Conservation (phyloP, 2,888 invertebrate species). For the Xestobium rufovillosum region DNA sequence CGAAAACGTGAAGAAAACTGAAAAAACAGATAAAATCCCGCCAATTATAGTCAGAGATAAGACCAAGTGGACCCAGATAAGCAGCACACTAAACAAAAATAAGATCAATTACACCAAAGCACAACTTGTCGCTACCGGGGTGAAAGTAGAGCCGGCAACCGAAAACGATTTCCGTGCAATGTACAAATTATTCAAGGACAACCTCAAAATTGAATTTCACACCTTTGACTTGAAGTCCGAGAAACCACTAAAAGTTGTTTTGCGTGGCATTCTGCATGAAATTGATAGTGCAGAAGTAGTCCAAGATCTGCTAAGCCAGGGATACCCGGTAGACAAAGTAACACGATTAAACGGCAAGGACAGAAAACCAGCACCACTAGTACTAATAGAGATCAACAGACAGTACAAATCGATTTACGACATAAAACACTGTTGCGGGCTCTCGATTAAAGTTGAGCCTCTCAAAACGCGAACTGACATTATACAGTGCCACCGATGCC, state of each 20-base stretch:
- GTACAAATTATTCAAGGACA: constrained; percentile 2
- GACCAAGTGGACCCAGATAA: no score
- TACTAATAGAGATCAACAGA: constrained; percentile 36
- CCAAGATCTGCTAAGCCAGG: constrained; percentile 30
- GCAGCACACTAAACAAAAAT: neutral
- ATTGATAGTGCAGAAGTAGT: constrained; percentile 31
- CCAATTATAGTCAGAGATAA: no score
- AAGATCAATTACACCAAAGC: constrained; percentile 9
- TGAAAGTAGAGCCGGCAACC: neutral
- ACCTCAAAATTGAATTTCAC: constrained; percentile 29
- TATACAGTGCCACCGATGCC: no score
- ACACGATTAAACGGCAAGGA: constrained; percentile 36
- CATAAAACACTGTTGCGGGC: no score
- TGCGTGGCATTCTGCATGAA: constrained; percentile 36
- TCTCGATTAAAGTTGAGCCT: constrained; percentile 36
- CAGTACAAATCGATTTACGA: constrained; percentile 15
- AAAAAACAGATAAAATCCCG: no score
- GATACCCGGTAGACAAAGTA: constrained; percentile 36
- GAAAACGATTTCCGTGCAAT: constrained; percentile 8
- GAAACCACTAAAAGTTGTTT: constrained; percentile 39
- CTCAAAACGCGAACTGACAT: constrained; percentile 30
- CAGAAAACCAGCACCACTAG: constrained; percentile 25
- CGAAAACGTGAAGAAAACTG: no score
- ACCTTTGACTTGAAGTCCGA: constrained; percentile 38
- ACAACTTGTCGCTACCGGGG: neutral